Evolutionary conservation across 30 jellyfish, hydroid and myxozoan species (phyloP), one percentile per base, ranked within the genome.

Genomic region (Cassiopea xamachana): DNA sequence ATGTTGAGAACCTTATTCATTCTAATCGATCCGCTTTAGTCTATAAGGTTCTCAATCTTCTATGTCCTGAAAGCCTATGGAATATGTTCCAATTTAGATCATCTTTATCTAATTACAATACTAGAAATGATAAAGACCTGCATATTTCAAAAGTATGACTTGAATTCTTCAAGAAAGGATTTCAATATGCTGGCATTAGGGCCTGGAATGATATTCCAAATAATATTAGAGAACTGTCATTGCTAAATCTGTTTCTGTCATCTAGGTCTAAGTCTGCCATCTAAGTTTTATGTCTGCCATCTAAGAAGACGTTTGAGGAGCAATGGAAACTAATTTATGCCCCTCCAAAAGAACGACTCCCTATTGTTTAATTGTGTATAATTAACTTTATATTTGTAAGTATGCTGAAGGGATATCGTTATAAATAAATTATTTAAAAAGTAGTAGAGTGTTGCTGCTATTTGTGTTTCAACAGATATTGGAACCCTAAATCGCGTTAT

Each of bases 21-120:
- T 69, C 14, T 69, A 17, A 69, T 69, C 48, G 78, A 2, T 69
- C 12, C 6, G 78, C 14, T 69, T 3, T 43, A 14, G 78, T 69
- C 16, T n/a, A 73, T 73, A 73, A 73, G 83, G 39, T 73, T 45
- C 48, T 73, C 46, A 19, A 45, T 39, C 13, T 7, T 55, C 83
- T 73, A 73, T 73, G 83, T 59, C 59, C 83, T 73, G 83, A 45
- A 73, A 69, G 78, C 78, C 78, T 51, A 51, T 9, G 64, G 64
- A 51, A 51, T 69, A 69, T 69, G 5, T 69, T 69, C 14, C 78
- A 69, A 69, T 17, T 17, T 18, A 69, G 78, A 69, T 69, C 48
- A 17, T 69, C 78, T 69, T 17, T 69, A 69, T 69, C 78, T 17
- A 69, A 69, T 69, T 69, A 69, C 14, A 69, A 69, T 69, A 43